Evolutionary conservation across 2,888 invertebrate species (phyloP).

Genomic region (Cephus runcator): DNA sequence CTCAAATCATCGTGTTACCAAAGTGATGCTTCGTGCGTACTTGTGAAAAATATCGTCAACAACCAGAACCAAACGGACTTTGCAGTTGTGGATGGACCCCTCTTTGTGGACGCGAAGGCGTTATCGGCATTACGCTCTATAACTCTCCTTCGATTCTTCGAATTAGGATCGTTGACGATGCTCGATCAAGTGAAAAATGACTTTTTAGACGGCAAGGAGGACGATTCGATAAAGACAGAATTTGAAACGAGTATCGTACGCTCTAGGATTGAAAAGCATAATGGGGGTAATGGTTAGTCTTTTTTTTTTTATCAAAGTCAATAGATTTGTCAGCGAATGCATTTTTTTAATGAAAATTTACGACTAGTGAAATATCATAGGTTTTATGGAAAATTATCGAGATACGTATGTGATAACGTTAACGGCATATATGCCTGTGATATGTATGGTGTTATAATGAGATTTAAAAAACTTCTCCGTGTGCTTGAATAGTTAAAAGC

Average conservation of each 20-base stretch:
- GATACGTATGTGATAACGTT: not conserved
- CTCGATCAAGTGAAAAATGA: slow-evolving; percentile 42
- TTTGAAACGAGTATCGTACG: slow-evolving; percentile 39
- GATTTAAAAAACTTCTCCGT: not conserved
- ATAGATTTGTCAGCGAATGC: not conserved
- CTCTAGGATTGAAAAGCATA: slow-evolving; percentile 31
- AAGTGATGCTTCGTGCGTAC: not conserved
- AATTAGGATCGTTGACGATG: slow-evolving; percentile 31
- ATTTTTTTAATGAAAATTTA: not conserved
- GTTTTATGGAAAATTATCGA: not conserved
- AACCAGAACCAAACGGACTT: not conserved
- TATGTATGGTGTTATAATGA: not conserved
- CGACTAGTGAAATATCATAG: not conserved
- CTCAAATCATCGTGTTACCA: not conserved
- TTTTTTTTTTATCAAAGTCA: not conserved
- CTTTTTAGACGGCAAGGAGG: slow-evolving; percentile 37
- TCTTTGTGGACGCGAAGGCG: slow-evolving; percentile 35
- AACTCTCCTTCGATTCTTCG: slow-evolving; percentile 13
- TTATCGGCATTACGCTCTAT: slow-evolving; percentile 32
- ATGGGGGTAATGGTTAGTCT: not conserved
- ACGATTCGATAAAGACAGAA: slow-evolving; percentile 35
- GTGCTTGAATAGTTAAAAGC: not conserved
- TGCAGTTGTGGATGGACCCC: slow-evolving; percentile 20
- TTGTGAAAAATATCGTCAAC: not conserved
- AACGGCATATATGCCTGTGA: too few species aligned